Conservation (phyloP, 2,113 vertebrate genomes). For the Larimichthys polyactis region DNA sequence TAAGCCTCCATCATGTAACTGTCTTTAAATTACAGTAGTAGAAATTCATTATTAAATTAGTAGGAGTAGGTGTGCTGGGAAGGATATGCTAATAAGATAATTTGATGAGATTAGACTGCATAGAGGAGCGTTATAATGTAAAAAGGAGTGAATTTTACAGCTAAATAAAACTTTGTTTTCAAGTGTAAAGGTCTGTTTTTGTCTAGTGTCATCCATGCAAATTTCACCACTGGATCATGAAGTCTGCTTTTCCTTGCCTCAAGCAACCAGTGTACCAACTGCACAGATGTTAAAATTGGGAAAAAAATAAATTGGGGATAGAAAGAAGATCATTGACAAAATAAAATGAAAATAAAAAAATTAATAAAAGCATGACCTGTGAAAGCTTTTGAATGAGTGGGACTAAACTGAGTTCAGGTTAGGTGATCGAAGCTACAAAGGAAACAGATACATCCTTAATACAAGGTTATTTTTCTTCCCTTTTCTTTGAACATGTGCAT, state of each 20-base stretch:
- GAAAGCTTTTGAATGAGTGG: not conserved
- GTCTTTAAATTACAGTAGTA: not conserved
- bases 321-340: no score
- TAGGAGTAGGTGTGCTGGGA: not conserved
- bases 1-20: not conserved
- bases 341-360: no score
- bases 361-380: not conserved
- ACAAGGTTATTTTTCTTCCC: constrained; percentile 22
- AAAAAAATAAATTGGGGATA: no score
- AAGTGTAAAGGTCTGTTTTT: no score
- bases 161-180: no score
- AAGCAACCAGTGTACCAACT: no score
- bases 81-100: not conserved
- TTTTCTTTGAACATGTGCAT: constrained; percentile 50
- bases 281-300: no score
- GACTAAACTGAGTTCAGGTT: not conserved
- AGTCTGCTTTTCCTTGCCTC: no score
- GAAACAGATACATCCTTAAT: constrained; percentile 39
- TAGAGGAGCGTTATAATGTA: not conserved
- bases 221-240: no score
- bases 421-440: not conserved
- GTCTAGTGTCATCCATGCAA: no score
- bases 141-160: not conserved
- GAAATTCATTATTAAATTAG: not conserved
- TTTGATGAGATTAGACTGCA: not conserved